Base-by-base conservation (phyloP, 2,888 invertebrate species). In the Dicycla oo region DNA sequence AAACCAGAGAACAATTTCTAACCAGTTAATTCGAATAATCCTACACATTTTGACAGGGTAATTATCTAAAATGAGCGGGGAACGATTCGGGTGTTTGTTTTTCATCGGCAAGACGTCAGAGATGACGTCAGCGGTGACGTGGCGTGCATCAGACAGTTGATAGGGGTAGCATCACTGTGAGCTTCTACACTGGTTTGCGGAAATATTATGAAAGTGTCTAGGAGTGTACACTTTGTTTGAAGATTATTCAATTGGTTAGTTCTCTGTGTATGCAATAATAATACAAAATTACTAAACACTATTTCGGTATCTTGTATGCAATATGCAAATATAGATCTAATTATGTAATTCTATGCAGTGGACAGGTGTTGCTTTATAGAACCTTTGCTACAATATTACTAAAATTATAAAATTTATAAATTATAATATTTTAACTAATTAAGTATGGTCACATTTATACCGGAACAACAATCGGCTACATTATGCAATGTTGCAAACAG, bases 101-200 rank as follows among this genome's bases (percentile, higher is more conserved):
- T 90, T 87, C 86, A 87, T 84, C 78, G 88, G 82, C 82, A 88
- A 90, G 89, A 92, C 90, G 89, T 92, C 91, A 91, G 77, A 73
- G 81, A 81, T 91, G 92, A 93, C 93, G 92, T 94, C 91, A 92
- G 87, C 90, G 88, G 89, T 89, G 90, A 92, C 87, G 91, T 89
- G 90, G 91, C 91, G 89, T 94, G 94, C 91, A 90, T 89, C 91
- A 92, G 94, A 94, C 94, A 92, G 88, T 87, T 94, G 94, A 94
- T 93, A 90, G 94, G 94, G 94, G 94, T 94, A 92, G 85, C 89
- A 88, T 88, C 89, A 88, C 83, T 85, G 78, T 85, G 78, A 74
- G 79, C 56, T 69, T 53, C 69, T 72, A 78, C 47, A 54, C 69
- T 69, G 69, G 61, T 40, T 69, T 58, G 77, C 51, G 61, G 65